Evolutionary conservation across 2,113 vertebrate genomes (phyloP), one percentile per base, ranked within the genome.

Genomic region (Neomonachus schauinslandi): DNA sequence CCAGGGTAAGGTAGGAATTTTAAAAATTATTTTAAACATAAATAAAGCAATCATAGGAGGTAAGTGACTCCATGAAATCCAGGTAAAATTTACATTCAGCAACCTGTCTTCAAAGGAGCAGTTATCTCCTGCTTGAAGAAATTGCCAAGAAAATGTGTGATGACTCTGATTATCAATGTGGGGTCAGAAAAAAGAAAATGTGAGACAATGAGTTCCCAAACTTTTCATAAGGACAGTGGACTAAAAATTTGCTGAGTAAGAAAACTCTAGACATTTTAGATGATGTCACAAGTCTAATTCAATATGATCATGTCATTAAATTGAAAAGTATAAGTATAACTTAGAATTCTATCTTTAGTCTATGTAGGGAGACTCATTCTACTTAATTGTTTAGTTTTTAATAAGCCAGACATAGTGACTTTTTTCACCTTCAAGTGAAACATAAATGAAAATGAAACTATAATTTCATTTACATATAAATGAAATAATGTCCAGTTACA

Each of bases 401-500:
- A 97, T 95, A 98, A 97, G 55, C 71, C 89, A 96, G 7, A 83
- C 61, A 67, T 33, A 92, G 63, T 59, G 13, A 97, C 67, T 93
- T 95, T 95, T 96, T 96, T 89, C 21, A 89, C 80, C 74, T 95
- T 96, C 65, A 86, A 42, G 57, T 84, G 89, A 87, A 97, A 92
- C 71, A 88, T 63, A 97, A 98, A 63, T 98, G 65, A 69, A 91
- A 98, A 96, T 33, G 3, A 31, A 98, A 98, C 95, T 97, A 97
- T 87, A 97, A 97, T 97, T 98, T 98, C 79, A 97, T 98, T 98
- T 98, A 97, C 76, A 98, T 98, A 81, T 96, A 98, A 98, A 96
- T 98, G 95, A 92, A 96, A 98, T 98, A 97, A 98, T 97, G 72
- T 97, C 67, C 42, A 98, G 76, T 98, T 98, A 96, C 57, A 53